Base-by-base conservation (phyloP, 2,797 vertebrate genomes). In the Onychomys torridus region DNA sequence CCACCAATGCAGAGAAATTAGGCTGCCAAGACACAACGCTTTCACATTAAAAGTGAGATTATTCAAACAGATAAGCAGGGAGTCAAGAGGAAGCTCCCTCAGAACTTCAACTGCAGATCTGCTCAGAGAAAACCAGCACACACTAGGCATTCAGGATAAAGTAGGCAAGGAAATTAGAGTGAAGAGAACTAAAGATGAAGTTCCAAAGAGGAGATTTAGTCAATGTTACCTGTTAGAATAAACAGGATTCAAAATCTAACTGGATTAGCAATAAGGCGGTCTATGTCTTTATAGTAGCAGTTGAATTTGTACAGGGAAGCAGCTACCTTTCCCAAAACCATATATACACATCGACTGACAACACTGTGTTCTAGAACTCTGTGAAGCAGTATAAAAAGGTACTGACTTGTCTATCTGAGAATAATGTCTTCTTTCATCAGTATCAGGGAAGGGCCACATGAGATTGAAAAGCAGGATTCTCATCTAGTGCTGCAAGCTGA, bases 1-100 rank as follows among this genome's bases (percentile, higher is more conserved):
- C 90, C 87, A 92, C 79, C 97, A 97, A 98, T 79, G 81, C 86
- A 55, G n/a, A 96, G 94, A 97, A 97, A 98, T 96, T 10, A 96
- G 95, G 97, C 86, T 97, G 96, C 95, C 91, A 91, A 73, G 93
- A 98, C 88, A 96, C 93, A 97, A 55, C 89, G 94, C 71, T 92
- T 97, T 95, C 89, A 95, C 65, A 69, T 95, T 98, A 96, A 97
- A 98, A 97, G 93, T 29, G 96, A 96, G 95, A 96, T 84, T 69
- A 90, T 95, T 94, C 95, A 79, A 96, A 97, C 61, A 97, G 78
- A 95, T 37, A 94, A 96, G 92, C 87, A 97, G 0, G 23, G 52
- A 90, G 49, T 96, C 94, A 97, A 98, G 82, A 94, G 93, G 40
- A 96, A 93, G 95, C 95, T 8, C 57, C 89, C 96, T 95, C 6